These are phyloP conservation scores for Muschampia plurimacula DNA, from an alignment of 2,888 invertebrate genomes.

Conservation along the genomic window DNA sequence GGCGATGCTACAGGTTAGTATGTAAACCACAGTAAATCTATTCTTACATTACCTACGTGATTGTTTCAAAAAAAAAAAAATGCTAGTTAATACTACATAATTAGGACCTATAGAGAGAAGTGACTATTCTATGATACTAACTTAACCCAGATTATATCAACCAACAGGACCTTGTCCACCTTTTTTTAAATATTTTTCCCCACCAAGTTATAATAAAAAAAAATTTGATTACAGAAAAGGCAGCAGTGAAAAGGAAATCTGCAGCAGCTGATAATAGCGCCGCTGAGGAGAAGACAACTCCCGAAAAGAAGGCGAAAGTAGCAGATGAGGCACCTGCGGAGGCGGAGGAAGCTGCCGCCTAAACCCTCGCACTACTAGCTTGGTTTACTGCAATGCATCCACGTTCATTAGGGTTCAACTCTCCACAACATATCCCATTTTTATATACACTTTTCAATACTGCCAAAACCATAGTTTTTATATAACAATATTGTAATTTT, in stretches of 20 bases:
- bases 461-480: constrained; percentile 70
- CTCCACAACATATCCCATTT: constrained; percentile 64
- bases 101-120: no score
- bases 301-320: constrained; percentile 91
- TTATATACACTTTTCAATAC: constrained; percentile 54
- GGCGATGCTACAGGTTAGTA: constrained; percentile 74
- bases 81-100: no score
- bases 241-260: constrained; percentile 90
- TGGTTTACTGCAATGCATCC: constrained; percentile 84
- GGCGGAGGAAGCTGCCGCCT: constrained; percentile 86
- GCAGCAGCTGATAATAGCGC: constrained; percentile 80
- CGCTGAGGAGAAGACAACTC: constrained; percentile 86
- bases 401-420: constrained; percentile 80
- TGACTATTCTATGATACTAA: no score
- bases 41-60: background rate
- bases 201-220: no score
- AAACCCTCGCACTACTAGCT: constrained; percentile 63
- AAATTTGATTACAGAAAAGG: constrained; percentile 68
- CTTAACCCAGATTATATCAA: no score
- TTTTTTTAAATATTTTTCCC: background rate
- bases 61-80: no score
- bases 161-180: no score
- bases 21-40: background rate
- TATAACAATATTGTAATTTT: constrained; percentile 57
- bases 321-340: constrained; percentile 86